Base-by-base conservation (phyloP, 1,140 invertebrate genomes). In the Agrypnia vestita region DNA sequence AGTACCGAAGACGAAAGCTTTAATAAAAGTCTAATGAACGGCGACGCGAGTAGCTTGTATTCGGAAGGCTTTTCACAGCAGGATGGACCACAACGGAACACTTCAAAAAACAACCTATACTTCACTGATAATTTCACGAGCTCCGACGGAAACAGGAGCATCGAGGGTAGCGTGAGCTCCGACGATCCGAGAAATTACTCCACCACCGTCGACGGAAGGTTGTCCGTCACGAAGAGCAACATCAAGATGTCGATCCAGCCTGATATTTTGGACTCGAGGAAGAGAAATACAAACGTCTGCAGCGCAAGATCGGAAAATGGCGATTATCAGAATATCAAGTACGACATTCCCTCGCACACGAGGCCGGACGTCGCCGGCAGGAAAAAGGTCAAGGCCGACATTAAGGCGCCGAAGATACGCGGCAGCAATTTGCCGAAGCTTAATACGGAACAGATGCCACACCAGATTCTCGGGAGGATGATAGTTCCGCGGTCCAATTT, bases 21-120 rank as follows among this genome's bases (percentile, higher is more conserved):
- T n/a, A 82, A 81, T 47, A 76, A 71, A 17, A 82, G 80, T 67
- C 46, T 82, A 4, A 61, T 79, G 46, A 81, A 81, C 47, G 82
- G 82, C 6, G 82, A 83, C n/a, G 25, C 78, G n/a, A 56, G 56
- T 35, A 82, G 77, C 46, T 72, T 80, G 10, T 73, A 80, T 55
- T 80, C 79, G n/a, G 82, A 83, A 4, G 76, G 82, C 11, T 80
- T 83, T 76, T 79, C 79, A 12, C 80, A 75, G 35, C 78, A 73
- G 15, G 76, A 76, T 19, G 82, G 76, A 10, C 82, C 82, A 4
- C 79, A 81, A 35, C 53, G 82, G 25, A 83, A 83, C 56, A 83
- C 82, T 12, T 83, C 82, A 4, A 83, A 83, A 72, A 83, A 83
- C 61, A 83, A 83, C 67, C 64, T 83, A 43, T 83, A 83, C 73